Base-by-base conservation (phyloP, 2,113 vertebrate genomes). In the Bujurquina vittata region DNA sequence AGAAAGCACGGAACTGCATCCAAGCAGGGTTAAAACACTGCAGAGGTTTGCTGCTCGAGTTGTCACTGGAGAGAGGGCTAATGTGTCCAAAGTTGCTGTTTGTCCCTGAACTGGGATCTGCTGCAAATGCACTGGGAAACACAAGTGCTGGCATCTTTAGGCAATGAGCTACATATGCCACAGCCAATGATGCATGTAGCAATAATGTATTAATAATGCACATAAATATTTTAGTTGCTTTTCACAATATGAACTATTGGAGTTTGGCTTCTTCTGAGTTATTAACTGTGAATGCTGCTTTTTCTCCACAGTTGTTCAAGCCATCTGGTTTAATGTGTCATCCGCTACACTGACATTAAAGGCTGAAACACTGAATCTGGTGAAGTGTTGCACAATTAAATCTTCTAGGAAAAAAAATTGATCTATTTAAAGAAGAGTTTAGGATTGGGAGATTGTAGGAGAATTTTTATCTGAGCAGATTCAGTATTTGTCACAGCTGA, bases 211-310 rank as follows among this genome's bases (percentile, higher is more conserved):
- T 90, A 87, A 91, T 90, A 63, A 87, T 81, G 72, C 62, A 49
- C 60, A 84, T 92, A 22, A 81, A 92, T 91, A 83, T 84, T 87
- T 90, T 37, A 91, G 80, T 29, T 31, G 73, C 82, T 84, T 69
- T 77, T 87, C 60, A 73, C 17, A 76, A 18, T 80, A 73, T 85
- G 81, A 87, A 85, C 77, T 75, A 76, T 84, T 84, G 5, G 55
- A 79, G 22, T 54, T 49, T 10, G 59, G 56, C 46, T 77, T 76
- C 61, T 78, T 37, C 33, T 60, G 55, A 52, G 59, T n/a, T 61
- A 54, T 75, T 77, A 10, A 26, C 74, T 61, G 60, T 49, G 43
- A 80, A 78, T 37, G 22, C 55, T 79, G 31, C 69, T 75, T 63
- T 56, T 20, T 18, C 29, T 61, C 7, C 23, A 43, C 46, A 61